A percentile compares a stretch with the other conserved stretches of the same genome.
Evolutionary conservation across 1,140 invertebrate species (phyloP).

Genomic region (Periplaneta americana): DNA sequence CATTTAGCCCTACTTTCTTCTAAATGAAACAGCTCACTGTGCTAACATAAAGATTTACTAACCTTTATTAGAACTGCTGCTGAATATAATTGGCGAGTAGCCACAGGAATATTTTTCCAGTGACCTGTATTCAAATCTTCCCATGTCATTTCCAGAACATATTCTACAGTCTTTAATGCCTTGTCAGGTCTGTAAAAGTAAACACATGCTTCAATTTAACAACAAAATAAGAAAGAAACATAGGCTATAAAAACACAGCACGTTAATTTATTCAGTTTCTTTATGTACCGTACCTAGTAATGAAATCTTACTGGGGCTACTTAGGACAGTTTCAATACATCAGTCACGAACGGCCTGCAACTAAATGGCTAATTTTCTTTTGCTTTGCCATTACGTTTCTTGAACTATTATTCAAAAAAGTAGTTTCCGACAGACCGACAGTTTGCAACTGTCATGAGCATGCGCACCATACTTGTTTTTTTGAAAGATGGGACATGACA

Average conservation of each 20-base stretch:
- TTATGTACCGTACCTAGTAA: too few species aligned
- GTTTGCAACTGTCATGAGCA: too few species aligned
- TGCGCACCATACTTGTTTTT: too few species aligned
- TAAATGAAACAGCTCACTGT: background rate
- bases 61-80: conserved; percentile 55
- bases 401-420: too few species aligned
- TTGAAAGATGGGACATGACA: too few species aligned
- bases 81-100: conserved; percentile 54
- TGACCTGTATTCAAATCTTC: conserved; percentile 79
- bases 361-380: too few species aligned
- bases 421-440: too few species aligned
- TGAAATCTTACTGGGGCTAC: too few species aligned
- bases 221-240: background rate
- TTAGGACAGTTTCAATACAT: background rate
- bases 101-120: conserved; percentile 69
- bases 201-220: background rate
- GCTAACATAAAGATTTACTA: background rate
- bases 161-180: background rate
- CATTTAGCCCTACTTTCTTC: background rate
- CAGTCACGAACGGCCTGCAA: background rate
- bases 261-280: too few species aligned
- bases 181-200: background rate
- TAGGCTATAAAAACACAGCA: background rate
- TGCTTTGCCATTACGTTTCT: too few species aligned
- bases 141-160: conserved; percentile 65